phyloP scores from a whole-genome alignment of 2,888 invertebrate species.

The Sycophila texana region DNA sequence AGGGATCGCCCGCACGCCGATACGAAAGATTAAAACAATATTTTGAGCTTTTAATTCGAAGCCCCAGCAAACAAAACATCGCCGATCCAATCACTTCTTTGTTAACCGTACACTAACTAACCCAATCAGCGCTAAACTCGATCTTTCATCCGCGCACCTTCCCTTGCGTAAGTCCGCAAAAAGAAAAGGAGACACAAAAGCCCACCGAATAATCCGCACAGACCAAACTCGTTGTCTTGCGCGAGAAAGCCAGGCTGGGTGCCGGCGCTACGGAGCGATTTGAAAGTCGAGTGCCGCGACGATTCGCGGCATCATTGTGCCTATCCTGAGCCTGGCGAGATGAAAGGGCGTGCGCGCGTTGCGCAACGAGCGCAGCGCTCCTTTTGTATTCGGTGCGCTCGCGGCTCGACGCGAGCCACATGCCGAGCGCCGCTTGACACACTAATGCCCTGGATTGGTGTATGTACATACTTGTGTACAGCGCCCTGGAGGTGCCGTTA shows the following conservation, averaged over 20 bases:
- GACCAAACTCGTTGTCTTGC: too few relatives aligned
- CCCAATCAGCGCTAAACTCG: too few relatives aligned
- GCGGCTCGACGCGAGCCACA: not conserved
- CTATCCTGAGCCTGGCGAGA: not conserved
- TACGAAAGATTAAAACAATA: too few relatives aligned
- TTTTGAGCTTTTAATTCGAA: too few relatives aligned
- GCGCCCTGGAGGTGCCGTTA: not conserved
- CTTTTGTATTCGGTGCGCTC: slow-evolving; percentile 25
- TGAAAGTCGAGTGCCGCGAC: slow-evolving; percentile 26
- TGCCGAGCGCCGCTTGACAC: slow-evolving; percentile 14
- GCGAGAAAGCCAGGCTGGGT: not conserved
- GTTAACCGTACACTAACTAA: too few relatives aligned
- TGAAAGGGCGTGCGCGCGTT: not conserved
- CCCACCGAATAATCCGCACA: too few relatives aligned
- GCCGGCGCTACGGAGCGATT: not conserved
- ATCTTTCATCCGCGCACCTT: too few relatives aligned
- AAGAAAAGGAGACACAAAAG: too few relatives aligned
- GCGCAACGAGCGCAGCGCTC: not conserved
- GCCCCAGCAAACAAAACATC: too few relatives aligned
- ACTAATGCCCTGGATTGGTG: slow-evolving; percentile 16
- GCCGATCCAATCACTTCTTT: too few relatives aligned
- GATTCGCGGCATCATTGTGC: slow-evolving; percentile 24
- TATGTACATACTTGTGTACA: not conserved
- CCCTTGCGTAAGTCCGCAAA: too few relatives aligned
- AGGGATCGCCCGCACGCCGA: too few relatives aligned